Evolutionary conservation across 2,113 vertebrate species (phyloP).

Genomic region (Spheniscus mendiculus): DNA sequence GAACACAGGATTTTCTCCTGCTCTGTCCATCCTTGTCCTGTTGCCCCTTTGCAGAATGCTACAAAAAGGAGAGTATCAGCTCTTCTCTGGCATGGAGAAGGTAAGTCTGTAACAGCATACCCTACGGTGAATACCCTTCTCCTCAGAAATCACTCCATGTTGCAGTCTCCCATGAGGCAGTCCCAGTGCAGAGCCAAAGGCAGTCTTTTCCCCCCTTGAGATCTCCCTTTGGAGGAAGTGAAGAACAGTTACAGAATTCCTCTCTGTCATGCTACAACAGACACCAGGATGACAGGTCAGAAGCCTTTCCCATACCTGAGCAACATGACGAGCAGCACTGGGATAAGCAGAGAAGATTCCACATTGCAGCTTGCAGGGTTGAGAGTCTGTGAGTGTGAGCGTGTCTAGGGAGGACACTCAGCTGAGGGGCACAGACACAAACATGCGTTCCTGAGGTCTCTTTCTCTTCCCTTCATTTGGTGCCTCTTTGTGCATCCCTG

Average conservation of each 20-base stretch:
- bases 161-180: not conserved
- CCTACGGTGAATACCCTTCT: not conserved
- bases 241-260: not conserved
- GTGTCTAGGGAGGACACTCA: not conserved
- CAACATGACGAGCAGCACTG: not conserved
- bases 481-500: not conserved
- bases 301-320: not conserved
- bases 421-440: not conserved
- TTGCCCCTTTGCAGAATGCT: not conserved
- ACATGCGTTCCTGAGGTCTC: not conserved
- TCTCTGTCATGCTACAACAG: not conserved
- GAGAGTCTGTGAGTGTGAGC: no score
- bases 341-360: not conserved
- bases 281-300: not conserved
- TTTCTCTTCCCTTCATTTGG: not conserved
- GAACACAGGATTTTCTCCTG: not conserved
- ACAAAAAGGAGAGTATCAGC: not conserved
- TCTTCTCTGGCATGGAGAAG: not conserved
- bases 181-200: no score
- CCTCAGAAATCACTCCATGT: not conserved
- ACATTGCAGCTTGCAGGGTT: not conserved
- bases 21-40: not conserved
- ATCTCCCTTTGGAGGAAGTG: not conserved
- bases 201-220: not conserved
- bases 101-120: not conserved